These are phyloP conservation scores for Tanaodytes sp. DNA, from an alignment of 2,888 invertebrate species.

Conservation along the genomic window DNA sequence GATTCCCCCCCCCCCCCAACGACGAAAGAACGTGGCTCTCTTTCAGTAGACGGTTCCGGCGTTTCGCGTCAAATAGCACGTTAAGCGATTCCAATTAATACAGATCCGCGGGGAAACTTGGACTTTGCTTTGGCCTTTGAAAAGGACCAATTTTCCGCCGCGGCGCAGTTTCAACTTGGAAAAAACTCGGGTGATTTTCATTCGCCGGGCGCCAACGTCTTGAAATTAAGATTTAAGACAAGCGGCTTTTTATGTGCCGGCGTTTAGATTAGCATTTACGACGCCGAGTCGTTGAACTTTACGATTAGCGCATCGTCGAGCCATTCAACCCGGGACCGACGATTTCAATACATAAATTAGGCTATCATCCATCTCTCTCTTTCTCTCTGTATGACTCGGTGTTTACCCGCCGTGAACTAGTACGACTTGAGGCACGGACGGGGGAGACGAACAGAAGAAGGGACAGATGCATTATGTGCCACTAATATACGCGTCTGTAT, in stretches of 20 bases:
- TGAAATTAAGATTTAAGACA: too few relatives aligned
- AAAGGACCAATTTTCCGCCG: too few relatives aligned
- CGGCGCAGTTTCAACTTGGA: too few relatives aligned
- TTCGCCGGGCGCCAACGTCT: too few relatives aligned
- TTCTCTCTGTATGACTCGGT: too few relatives aligned
- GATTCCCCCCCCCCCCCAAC: too few relatives aligned
- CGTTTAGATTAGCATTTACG: slow-evolving; percentile 46
- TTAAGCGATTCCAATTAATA: slow-evolving; percentile 7
- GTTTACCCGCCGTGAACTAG: slow-evolving; percentile 49
- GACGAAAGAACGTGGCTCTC: too few relatives aligned
- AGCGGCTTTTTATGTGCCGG: too few relatives aligned
- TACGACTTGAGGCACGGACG: slow-evolving; percentile 38
- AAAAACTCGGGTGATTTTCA: too few relatives aligned
- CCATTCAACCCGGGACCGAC: slow-evolving; percentile 47
- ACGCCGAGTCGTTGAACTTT: slow-evolving; percentile 43
- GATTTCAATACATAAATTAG: slow-evolving; percentile 55
- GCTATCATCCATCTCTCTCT: slow-evolving; percentile 47
- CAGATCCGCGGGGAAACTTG: too few relatives aligned
- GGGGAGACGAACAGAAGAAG: slow-evolving; percentile 33
- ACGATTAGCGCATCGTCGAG: slow-evolving; percentile 43
- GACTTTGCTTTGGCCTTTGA: too few relatives aligned
- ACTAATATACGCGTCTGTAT: slow-evolving; percentile 50
- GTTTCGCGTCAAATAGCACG: background rate
- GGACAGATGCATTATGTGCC: slow-evolving; percentile 45
- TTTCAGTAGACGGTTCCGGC: too few relatives aligned